phyloP scores from a whole-genome alignment of 2,888 invertebrate species.

The Thereva unica region DNA sequence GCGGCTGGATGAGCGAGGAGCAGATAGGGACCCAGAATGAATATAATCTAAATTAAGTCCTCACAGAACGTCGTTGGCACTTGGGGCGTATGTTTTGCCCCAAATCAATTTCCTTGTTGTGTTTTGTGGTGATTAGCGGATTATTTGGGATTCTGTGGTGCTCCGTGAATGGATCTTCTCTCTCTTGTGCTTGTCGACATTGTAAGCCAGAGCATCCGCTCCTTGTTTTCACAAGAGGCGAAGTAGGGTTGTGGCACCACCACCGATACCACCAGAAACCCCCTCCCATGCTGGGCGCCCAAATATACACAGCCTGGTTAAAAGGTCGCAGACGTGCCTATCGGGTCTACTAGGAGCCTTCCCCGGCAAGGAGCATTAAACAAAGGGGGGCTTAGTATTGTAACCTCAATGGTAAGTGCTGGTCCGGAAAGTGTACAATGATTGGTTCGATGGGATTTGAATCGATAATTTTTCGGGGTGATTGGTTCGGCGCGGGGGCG shows the following conservation, averaged over 20 bases:
- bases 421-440: too few species aligned
- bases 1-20: not conserved
- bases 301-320: too few species aligned
- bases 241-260: constrained; percentile 6
- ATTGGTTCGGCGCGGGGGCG: too few species aligned
- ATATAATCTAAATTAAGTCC: constrained; percentile 27
- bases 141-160: constrained; percentile 38
- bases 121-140: constrained; percentile 41
- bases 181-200: constrained; percentile 12
- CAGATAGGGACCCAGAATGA: constrained; percentile 15
- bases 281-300: not conserved
- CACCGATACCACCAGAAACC: constrained; percentile 5
- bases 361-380: too few species aligned
- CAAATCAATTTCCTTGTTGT: constrained; percentile 41
- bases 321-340: too few species aligned
- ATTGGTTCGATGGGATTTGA: too few species aligned
- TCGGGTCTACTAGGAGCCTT: too few species aligned
- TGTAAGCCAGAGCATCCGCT: constrained; percentile 16
- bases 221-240: constrained; percentile 20
- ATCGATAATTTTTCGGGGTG: too few species aligned
- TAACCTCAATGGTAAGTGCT: too few species aligned
- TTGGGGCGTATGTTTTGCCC: constrained; percentile 29
- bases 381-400: too few species aligned
- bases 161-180: not conserved
- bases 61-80: constrained; percentile 22